Evolutionary conservation across 2,113 vertebrate genomes (phyloP).

Genomic region (Psammodynastes pulverulentus): DNA sequence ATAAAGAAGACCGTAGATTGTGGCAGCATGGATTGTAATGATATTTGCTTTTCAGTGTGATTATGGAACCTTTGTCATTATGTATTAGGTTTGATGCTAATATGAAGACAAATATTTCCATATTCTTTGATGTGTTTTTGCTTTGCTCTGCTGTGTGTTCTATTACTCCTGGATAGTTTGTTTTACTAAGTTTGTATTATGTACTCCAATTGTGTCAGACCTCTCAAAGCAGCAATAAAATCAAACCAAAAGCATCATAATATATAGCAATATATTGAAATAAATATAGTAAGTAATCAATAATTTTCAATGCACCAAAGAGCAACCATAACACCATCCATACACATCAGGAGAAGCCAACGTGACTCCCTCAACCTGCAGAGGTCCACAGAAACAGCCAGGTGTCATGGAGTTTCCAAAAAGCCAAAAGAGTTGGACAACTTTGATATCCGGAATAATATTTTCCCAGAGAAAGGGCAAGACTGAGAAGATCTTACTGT

Average conservation of each 20-base stretch:
- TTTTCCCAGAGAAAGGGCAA: not conserved
- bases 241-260: not conserved
- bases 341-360: not conserved
- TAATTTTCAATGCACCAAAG: not conserved
- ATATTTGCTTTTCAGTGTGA: not conserved
- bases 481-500: not conserved
- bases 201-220: not conserved
- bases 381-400: not conserved
- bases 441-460: not conserved
- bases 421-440: not conserved
- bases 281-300: not conserved
- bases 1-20: not conserved
- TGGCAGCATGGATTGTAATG: not conserved
- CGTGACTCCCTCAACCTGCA: not conserved
- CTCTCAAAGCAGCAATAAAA: not conserved
- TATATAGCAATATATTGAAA: not conserved
- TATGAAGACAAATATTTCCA: not conserved
- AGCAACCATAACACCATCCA: not conserved
- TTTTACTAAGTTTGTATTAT: not conserved
- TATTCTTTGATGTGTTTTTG: not conserved
- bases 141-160: not conserved
- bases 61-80: not conserved
- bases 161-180: not conserved
- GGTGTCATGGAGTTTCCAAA: not conserved
- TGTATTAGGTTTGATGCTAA: not conserved